Conservation (phyloP, 2,113 vertebrate genomes). For the Arothron firmamentum region DNA sequence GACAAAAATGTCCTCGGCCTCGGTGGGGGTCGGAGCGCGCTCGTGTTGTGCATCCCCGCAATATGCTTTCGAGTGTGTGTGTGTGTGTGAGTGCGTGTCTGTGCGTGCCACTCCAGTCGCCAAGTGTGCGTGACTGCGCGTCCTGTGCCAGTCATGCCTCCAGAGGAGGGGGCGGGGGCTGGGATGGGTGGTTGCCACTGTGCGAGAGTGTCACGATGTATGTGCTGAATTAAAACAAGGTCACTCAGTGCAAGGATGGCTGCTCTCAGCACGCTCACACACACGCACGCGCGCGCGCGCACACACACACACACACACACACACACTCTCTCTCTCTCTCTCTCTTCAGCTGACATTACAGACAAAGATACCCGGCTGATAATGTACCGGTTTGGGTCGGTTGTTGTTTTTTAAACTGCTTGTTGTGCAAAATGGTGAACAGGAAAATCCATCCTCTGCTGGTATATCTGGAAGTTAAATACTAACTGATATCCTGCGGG, state of each 20-base stretch:
- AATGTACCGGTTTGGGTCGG: not conserved
- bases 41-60: not conserved
- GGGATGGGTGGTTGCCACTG: conserved; percentile 4
- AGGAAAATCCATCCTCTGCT: not conserved
- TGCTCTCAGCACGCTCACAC: conserved; percentile 16
- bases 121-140: too few species aligned
- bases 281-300: conserved; percentile 12
- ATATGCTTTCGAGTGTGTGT: conserved; percentile 8
- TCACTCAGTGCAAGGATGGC: conserved; percentile 53
- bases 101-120: not conserved
- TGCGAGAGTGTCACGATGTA: conserved; percentile 19
- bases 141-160: too few species aligned
- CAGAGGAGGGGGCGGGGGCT: too few species aligned
- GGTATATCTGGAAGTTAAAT: not conserved
- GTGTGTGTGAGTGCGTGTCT: conserved; percentile 11
- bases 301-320: conserved; percentile 5
- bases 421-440: not conserved
- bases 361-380: too few species aligned
- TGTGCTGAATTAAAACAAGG: conserved; percentile 69
- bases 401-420: not conserved
- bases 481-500: not conserved
- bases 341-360: not conserved
- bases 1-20: conserved; percentile 63
- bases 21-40: conserved; percentile 21
- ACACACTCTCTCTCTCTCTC: too few species aligned